Conservation (phyloP, 2,888 invertebrate species). For the Mimumesa dahlbomi region DNA sequence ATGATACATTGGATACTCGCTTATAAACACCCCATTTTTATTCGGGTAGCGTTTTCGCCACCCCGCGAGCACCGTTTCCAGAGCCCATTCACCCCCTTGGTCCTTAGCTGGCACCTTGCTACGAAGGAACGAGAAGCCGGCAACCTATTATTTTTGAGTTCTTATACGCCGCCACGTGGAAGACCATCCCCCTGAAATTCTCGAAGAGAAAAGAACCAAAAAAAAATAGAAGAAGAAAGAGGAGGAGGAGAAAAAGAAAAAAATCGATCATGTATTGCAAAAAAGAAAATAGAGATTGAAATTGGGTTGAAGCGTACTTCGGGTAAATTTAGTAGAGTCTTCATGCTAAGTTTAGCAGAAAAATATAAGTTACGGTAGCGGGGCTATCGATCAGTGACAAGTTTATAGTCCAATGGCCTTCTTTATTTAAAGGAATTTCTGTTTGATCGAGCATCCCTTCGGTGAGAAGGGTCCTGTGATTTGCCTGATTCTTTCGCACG, state of each 20-base stretch:
- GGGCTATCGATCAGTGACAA: conserved; percentile 48
- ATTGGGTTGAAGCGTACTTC: no score
- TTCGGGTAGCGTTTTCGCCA: conserved; percentile 77
- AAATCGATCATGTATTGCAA: no score
- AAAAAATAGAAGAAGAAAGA: no score
- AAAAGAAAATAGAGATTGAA: no score
- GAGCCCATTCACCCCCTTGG: conserved; percentile 41
- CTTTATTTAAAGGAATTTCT: conserved; percentile 66
- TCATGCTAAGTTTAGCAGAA: no score
- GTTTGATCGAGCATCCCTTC: conserved; percentile 69
- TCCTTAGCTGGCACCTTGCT: conserved; percentile 47
- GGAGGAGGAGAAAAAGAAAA: no score
- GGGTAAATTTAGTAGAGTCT: no score
- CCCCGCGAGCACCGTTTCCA: conserved; percentile 60
- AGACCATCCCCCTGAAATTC: conserved; percentile 21
- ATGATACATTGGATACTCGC: conserved; percentile 80
- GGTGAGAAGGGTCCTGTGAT: conserved; percentile 68
- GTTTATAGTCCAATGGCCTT: conserved; percentile 63
- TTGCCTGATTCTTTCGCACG: conserved; percentile 72
- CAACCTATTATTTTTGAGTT: conserved; percentile 73
- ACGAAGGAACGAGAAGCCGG: conserved; percentile 30
- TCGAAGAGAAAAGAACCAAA: not conserved
- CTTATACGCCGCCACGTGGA: conserved; percentile 65
- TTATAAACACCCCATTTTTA: conserved; percentile 81
- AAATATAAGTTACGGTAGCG: no score